A percentile compares a stretch with the other conserved stretches of the same genome.
Evolutionary conservation across 2,797 vertebrate genomes (phyloP).

Genomic region (Caiman crocodilus): DNA sequence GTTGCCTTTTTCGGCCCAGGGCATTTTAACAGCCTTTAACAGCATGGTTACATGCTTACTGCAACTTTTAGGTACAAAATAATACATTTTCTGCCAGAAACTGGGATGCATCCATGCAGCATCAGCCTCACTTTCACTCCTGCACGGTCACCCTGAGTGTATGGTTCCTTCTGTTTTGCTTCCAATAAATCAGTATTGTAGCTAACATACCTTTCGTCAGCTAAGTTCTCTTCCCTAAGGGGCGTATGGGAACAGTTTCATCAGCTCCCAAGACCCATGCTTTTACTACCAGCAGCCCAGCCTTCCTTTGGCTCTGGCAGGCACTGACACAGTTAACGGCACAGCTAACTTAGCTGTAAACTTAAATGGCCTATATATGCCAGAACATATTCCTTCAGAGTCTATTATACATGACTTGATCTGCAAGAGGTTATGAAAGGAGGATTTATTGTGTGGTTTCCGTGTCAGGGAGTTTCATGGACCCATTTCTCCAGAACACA

Average conservation of each 20-base stretch:
- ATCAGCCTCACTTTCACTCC: neutral
- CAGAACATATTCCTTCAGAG: neutral
- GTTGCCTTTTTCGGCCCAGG: neutral
- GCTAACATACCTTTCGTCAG: neutral
- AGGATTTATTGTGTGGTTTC: neutral
- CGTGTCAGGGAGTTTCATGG: accelerated
- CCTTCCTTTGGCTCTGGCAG: neutral
- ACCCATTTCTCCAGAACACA: neutral
- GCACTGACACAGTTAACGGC: neutral
- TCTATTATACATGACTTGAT: neutral
- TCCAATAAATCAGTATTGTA: neutral
- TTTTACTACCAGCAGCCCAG: slow-evolving; percentile 2
- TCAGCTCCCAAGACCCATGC: slow-evolving; percentile 10
- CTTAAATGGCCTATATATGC: neutral
- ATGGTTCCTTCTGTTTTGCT: neutral
- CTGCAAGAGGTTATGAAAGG: accelerated
- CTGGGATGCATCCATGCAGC: neutral
- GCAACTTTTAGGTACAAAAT: neutral
- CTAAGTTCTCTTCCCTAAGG: neutral
- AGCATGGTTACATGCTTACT: neutral
- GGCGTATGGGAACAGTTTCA: neutral
- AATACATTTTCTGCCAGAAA: neutral
- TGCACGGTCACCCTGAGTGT: neutral
- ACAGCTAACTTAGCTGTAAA: neutral
- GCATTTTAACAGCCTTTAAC: neutral